Evolutionary conservation across 2,113 vertebrate genomes (phyloP).

Genomic region (Dipodomys ordii): DNA sequence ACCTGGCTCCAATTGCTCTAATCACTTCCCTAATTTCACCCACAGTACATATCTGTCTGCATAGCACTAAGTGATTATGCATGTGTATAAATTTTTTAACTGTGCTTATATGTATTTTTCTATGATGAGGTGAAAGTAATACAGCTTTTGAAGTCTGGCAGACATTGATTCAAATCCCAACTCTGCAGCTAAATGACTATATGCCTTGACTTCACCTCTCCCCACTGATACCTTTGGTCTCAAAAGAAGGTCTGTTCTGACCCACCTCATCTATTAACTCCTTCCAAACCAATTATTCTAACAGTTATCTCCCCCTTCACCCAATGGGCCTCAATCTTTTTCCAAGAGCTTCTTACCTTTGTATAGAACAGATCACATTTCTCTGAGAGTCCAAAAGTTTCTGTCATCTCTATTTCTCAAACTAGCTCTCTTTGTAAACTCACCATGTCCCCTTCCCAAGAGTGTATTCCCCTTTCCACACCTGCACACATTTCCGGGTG

Average conservation of each 20-base stretch:
- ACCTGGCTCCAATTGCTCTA: constrained; percentile 53
- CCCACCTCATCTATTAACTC: background rate
- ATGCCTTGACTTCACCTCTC: background rate
- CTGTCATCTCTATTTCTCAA: background rate
- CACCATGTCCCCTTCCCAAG: background rate
- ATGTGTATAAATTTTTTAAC: constrained; percentile 45
- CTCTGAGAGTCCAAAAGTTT: background rate
- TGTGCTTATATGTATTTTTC: constrained; percentile 47
- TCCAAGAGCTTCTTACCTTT: background rate
- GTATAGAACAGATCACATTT: background rate
- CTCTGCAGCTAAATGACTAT: constrained; percentile 20
- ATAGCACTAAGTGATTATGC: constrained; percentile 59
- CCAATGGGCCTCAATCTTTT: background rate
- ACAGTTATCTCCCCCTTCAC: background rate
- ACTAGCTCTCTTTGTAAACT: background rate
- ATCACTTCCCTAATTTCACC: constrained; percentile 57
- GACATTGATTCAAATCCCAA: constrained; percentile 46
- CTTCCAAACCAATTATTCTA: background rate
- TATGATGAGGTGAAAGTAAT: constrained; percentile 48
- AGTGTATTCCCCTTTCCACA: background rate
- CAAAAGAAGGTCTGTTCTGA: constrained; percentile 11
- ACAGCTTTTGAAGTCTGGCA: constrained; percentile 59
- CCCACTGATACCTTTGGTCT: background rate
- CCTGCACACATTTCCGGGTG: background rate
- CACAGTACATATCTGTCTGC: constrained; percentile 21